phyloP scores from a whole-genome alignment of 2,888 invertebrate species.

The Cryptocheilus praepositus region DNA sequence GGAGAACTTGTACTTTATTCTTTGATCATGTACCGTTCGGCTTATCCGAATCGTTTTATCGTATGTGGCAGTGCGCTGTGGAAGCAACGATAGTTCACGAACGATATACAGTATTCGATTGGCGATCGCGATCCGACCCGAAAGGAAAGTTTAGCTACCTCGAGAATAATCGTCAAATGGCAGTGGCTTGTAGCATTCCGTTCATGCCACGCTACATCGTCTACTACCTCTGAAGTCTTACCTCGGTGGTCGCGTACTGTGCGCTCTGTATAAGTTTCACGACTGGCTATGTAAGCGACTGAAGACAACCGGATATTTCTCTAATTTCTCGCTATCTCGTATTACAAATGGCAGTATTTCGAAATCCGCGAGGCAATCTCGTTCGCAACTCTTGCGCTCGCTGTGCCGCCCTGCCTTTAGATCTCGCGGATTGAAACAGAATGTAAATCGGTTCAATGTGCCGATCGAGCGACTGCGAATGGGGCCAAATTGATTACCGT shows the following conservation, averaged over 20 bases:
- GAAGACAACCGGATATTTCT: slow-evolving; percentile 20
- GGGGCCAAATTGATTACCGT: slow-evolving; percentile 45
- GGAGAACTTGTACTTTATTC: slow-evolving; percentile 24
- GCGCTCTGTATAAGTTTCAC: slow-evolving; percentile 9
- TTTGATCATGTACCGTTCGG: slow-evolving; percentile 35
- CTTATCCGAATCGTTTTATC: slow-evolving; percentile 2
- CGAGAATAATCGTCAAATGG: slow-evolving; percentile 37
- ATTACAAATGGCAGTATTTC: slow-evolving; percentile 50
- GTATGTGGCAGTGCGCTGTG: slow-evolving; percentile 62
- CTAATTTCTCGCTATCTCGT: slow-evolving; percentile 24
- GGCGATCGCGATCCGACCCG: slow-evolving; percentile 44
- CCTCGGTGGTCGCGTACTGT: not conserved
- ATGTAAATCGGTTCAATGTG: slow-evolving; percentile 25
- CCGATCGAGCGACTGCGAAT: slow-evolving; percentile 46
- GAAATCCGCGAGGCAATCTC: not conserved
- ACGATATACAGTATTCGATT: slow-evolving; percentile 40
- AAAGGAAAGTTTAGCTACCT: slow-evolving; percentile 23
- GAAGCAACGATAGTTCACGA: slow-evolving; percentile 49
- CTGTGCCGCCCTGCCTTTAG: slow-evolving; percentile 18
- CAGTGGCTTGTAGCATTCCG: slow-evolving; percentile 44
- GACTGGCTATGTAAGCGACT: slow-evolving; percentile 19
- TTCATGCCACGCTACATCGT: not conserved
- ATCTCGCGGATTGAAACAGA: slow-evolving; percentile 20
- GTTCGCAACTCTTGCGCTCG: no score
- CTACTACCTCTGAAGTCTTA: not conserved